Evolutionary conservation across 2,797 vertebrate species (phyloP), one percentile per base, ranked within the genome.

Genomic region (Myotis planiceps): DNA sequence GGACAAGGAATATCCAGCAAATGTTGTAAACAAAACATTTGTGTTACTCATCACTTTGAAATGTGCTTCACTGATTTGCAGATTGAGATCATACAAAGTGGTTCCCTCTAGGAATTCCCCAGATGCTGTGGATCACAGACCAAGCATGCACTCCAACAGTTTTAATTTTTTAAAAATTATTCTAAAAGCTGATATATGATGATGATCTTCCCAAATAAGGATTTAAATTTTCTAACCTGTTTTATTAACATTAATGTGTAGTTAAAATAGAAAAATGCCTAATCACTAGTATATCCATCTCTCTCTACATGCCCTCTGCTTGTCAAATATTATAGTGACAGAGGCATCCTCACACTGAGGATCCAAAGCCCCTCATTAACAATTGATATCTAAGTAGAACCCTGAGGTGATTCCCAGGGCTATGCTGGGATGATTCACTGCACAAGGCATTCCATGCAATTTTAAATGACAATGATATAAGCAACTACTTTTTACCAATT

Each of bases 401-500:
- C 88, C 87, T 76, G 63, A 88, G 85, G 9, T 29, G 53, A 2
- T 58, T 76, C 68, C 1, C 0, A 1, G 6, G 68, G 72, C 10
- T 68, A 7, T 47, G 63, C 63, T 34, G 25, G 14, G 12, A 78
- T 63, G 32, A 94, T 79, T 93, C 81, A 58, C 88, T 1, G 0
- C 32, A 90, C 63, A n/a, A 1, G 82, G 16, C 12, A 71, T 13
- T 96, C 34, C 58, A 95, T 96, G 97, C 78, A 95, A 97, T 92
- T 95, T 80, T 96, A 97, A 97, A 88, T 88, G 93, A 94, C 60
- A 81, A 80, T 83, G 96, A 94, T 75, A 82, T 90, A 81, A 88
- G 63, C 45, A 97, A 87, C 85, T 68, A 96, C 71, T 66, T 49
- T 5, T 55, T 90, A 82, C 95, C 60, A 86, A 78, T 37, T 78